phyloP scores from a whole-genome alignment of 2,113 vertebrate species.

The Seriola rivoliana region DNA sequence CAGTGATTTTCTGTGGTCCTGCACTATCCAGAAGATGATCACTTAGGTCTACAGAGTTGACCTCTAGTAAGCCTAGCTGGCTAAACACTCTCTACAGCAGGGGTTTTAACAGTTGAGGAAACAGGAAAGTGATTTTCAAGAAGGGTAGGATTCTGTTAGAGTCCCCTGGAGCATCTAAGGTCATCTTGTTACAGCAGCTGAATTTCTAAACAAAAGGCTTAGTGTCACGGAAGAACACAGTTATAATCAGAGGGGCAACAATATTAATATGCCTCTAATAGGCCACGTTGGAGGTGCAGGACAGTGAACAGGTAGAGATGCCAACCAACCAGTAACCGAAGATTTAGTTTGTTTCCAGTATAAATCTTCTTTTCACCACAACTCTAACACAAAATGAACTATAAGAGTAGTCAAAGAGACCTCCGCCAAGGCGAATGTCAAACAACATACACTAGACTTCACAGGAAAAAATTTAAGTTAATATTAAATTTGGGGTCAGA shows the following conservation, averaged over 20 bases:
- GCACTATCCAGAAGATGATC: background rate
- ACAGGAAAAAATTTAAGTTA: too few species aligned
- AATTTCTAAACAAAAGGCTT: background rate
- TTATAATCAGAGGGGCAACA: background rate
- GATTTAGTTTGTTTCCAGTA: background rate
- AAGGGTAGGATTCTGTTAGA: background rate
- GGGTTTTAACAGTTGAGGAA: background rate
- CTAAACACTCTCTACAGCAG: background rate
- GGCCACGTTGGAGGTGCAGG: background rate
- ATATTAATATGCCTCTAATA: background rate
- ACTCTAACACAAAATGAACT: background rate
- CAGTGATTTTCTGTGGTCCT: background rate
- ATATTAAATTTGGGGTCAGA: too few species aligned
- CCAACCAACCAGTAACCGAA: too few species aligned
- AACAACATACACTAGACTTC: too few species aligned
- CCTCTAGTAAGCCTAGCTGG: background rate
- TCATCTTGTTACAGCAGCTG: background rate
- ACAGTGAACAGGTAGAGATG: background rate
- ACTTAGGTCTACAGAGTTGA: conserved; percentile 2
- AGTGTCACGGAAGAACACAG: background rate
- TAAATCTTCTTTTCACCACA: background rate
- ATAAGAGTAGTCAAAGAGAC: too few species aligned
- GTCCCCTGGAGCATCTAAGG: background rate
- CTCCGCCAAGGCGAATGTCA: too few species aligned
- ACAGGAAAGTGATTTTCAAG: background rate